phyloP scores from a whole-genome alignment of 2,113 vertebrate genomes.

The Siniperca knerii region DNA sequence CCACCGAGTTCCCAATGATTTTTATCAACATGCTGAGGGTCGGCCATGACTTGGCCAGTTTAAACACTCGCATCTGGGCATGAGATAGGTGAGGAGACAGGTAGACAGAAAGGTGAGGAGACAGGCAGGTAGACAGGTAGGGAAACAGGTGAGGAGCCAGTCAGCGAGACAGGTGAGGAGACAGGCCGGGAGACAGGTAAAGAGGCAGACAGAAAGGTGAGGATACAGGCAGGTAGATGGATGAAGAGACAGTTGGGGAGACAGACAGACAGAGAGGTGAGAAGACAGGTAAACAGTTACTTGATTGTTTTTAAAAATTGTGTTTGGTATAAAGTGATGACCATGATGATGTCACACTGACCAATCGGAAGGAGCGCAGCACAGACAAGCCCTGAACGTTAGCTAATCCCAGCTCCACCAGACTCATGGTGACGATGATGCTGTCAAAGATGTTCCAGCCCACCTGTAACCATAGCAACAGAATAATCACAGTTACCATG shows the following conservation, averaged over 20 bases:
- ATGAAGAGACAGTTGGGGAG: too few relatives aligned
- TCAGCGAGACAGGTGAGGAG: too few relatives aligned
- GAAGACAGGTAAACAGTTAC: neutral
- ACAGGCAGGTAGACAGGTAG: too few relatives aligned
- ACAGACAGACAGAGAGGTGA: neutral
- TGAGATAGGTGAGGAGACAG: neutral
- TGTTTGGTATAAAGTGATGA: neutral
- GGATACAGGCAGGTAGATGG: too few relatives aligned
- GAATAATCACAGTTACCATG: neutral
- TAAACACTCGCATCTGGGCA: conserved; percentile 93
- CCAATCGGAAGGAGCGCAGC: conserved; percentile 95
- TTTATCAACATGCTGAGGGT: conserved; percentile 97
- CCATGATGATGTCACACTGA: conserved; percentile 65
- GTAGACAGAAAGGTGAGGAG: too few relatives aligned
- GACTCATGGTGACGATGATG: conserved; percentile 94
- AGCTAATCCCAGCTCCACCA: conserved; percentile 93
- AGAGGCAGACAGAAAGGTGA: too few relatives aligned
- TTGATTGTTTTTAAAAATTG: neutral
- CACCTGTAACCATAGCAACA: conserved; percentile 80
- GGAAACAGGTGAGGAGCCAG: too few relatives aligned
- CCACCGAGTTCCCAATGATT: conserved; percentile 96
- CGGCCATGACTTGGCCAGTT: conserved; percentile 96
- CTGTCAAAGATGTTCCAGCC: conserved; percentile 99
- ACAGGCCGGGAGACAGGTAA: too few relatives aligned
- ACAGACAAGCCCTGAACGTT: conserved; percentile 93